Evolutionary conservation across 2,797 vertebrate genomes (phyloP), one percentile per base, ranked within the genome.

Genomic region (Rhinichthys osculus): DNA sequence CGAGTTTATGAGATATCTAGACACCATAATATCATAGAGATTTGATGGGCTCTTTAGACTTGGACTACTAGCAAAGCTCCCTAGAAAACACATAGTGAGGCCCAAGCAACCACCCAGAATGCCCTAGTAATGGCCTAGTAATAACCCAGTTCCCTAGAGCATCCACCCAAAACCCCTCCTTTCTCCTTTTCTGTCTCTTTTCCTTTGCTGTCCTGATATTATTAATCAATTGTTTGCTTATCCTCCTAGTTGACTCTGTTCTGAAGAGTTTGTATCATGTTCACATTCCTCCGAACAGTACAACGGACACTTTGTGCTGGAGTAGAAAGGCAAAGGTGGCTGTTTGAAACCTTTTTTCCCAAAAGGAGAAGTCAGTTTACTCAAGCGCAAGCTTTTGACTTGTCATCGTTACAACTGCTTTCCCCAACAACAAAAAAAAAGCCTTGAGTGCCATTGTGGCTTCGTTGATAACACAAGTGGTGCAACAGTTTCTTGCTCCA

Each of bases 211-310:
- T 81, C 40, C 21, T 73, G 67, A 64, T 85, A 72, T 85, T 69
- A 42, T 40, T 4, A 57, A 21, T 84, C 50, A 40, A 14, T 69
- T 81, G 42, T 81, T 74, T 83, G 66, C 47, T 69, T 81, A 64
- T 71, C 66, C 50, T 30, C 38, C n/a, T 71, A 6, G 23, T 13
- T 40, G n/a, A 30, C 40, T 23, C 14, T 73, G 40, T 66, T 57
- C n/a, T 73, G 23, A 59, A 33, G 38, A n/a, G 30, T 62, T 79
- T 78, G 72, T 85, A 67, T 89, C 80, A 67, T 72, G 54, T 83
- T 79, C 30, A 50, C 80, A 62, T 73, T 81, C 57, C 71, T 72
- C 50, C 19, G 8, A 57, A 40, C 50, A 44, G 50, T 74, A 42
- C 54, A 62, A 70, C 70, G 16, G 16, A 71, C 38, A 79, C 76